Evolutionary conservation across 2,888 invertebrate genomes (phyloP).

Genomic region (Amiota mariae): DNA sequence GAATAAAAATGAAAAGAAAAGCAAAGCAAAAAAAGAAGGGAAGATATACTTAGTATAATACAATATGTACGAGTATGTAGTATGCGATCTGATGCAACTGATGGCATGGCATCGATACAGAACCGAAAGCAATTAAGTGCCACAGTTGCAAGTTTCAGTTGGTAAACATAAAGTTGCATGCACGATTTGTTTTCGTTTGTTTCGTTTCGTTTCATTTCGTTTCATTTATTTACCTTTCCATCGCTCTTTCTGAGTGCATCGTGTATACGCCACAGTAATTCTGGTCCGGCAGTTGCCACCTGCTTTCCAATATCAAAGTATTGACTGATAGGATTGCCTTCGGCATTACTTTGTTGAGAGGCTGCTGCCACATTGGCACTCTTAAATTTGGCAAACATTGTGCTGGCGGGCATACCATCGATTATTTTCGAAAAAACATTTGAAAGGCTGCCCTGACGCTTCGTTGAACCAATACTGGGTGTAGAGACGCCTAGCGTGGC

Average conservation of each 20-base stretch:
- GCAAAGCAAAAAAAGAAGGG: neutral
- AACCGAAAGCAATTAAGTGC: neutral
- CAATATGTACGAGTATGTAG: no score
- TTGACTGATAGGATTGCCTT: conserved; percentile 88
- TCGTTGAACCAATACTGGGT: conserved; percentile 45
- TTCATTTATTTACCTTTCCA: conserved; percentile 86
- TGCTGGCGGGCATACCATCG: conserved; percentile 75
- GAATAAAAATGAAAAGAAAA: neutral
- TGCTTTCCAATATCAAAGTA: conserved; percentile 91
- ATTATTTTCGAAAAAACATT: conserved; percentile 73
- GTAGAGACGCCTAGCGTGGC: neutral
- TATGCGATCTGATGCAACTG: no score
- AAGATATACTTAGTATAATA: neutral
- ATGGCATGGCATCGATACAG: no score
- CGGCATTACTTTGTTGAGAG: conserved; percentile 76
- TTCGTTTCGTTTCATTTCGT: no score
- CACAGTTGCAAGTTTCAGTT: neutral
- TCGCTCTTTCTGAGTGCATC: conserved; percentile 92
- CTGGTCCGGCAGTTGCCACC: conserved; percentile 87
- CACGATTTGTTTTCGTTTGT: no score
- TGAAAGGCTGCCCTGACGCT: conserved; percentile 71
- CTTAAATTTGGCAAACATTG: conserved; percentile 85
- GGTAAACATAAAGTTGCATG: no score
- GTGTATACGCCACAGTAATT: conserved; percentile 92
- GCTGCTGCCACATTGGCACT: conserved; percentile 75